Percentiles rank a stretch among this genome's conserved stretches.
These are phyloP conservation scores for Nemopilema nomurai DNA, from an alignment of 30 jellyfish, hydroid and myxozoan genomes.

Conservation along the genomic window DNA sequence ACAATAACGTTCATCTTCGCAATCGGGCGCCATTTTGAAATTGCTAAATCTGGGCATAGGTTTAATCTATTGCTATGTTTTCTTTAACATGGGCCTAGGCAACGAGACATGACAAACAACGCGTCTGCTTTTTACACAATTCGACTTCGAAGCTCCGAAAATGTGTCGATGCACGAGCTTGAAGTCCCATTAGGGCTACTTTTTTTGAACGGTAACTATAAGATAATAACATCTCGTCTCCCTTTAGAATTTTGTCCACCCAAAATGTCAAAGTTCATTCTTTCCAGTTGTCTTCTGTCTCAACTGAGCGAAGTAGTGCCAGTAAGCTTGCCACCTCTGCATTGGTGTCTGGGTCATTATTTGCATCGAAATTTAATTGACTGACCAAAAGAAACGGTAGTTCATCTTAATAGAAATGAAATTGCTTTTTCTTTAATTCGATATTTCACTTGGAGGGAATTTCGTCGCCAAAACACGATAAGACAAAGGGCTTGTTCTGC, in stretches of 20 bases:
- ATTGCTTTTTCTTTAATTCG: neutral
- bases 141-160: neutral
- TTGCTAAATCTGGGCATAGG: neutral
- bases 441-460: slow-evolving; percentile 38
- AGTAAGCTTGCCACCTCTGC: slow-evolving; percentile 43
- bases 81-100: neutral
- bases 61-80: neutral
- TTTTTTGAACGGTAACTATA: neutral
- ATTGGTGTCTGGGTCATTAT: slow-evolving; percentile 20
- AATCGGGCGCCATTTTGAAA: slow-evolving; percentile 30
- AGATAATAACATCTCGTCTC: neutral
- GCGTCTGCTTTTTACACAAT: neutral
- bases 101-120: neutral
- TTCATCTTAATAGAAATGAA: slow-evolving; percentile 33
- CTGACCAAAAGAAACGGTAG: slow-evolving; percentile 9
- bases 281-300: slow-evolving; percentile 33
- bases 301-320: slow-evolving; percentile 30
- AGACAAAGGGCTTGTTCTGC: slow-evolving; percentile 33
- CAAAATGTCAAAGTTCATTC: slow-evolving; percentile 42
- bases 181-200: neutral
- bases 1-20: slow-evolving; percentile 12
- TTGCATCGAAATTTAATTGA: slow-evolving; percentile 38
- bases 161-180: neutral
- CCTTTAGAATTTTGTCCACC: slow-evolving; percentile 26
- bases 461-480: slow-evolving; percentile 35